phyloP scores from a whole-genome alignment of 2,888 invertebrate genomes.

The Apoda limacodes region DNA sequence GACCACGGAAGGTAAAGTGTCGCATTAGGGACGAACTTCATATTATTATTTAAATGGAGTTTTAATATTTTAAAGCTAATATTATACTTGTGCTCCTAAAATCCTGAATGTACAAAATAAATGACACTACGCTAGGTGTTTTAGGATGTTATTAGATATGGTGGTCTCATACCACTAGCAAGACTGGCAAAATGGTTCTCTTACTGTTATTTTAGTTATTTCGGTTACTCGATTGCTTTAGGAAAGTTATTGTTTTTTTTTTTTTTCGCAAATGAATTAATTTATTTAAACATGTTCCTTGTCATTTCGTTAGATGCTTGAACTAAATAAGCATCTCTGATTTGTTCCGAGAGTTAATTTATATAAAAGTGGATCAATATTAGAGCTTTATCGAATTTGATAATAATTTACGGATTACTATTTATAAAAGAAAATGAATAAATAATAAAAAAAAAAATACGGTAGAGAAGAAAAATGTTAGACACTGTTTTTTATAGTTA shows the following conservation, averaged over 20 bases:
- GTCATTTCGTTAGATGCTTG: too few relatives aligned
- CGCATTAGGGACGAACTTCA: too few relatives aligned
- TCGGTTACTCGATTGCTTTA: conserved; percentile 18
- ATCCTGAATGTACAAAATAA: conserved; percentile 64
- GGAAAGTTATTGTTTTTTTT: conserved; percentile 21
- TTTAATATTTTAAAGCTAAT: too few relatives aligned
- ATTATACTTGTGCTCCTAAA: conserved; percentile 52
- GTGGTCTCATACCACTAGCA: conserved; percentile 28
- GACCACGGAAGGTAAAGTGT: too few relatives aligned
- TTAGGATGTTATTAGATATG: conserved; percentile 33
- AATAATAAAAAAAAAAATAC: conserved; percentile 28
- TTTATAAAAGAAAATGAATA: too few relatives aligned
- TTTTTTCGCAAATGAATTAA: too few relatives aligned
- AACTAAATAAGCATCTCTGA: too few relatives aligned
- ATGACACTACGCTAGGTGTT: conserved; percentile 36
- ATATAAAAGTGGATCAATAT: conserved; percentile 65
- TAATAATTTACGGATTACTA: conserved; percentile 65
- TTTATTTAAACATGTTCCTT: conserved; percentile 21
- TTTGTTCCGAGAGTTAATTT: conserved; percentile 37
- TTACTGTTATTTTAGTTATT: too few relatives aligned
- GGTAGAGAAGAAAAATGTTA: conserved; percentile 31
- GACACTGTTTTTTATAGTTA: conserved; percentile 35
- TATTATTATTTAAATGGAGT: too few relatives aligned
- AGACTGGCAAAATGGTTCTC: conserved; percentile 33
- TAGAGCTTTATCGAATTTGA: conserved; percentile 71